Evolutionary conservation across 2,888 invertebrate species (phyloP), one percentile per base, ranked within the genome.

Genomic region (Hoplodrina blanda): DNA sequence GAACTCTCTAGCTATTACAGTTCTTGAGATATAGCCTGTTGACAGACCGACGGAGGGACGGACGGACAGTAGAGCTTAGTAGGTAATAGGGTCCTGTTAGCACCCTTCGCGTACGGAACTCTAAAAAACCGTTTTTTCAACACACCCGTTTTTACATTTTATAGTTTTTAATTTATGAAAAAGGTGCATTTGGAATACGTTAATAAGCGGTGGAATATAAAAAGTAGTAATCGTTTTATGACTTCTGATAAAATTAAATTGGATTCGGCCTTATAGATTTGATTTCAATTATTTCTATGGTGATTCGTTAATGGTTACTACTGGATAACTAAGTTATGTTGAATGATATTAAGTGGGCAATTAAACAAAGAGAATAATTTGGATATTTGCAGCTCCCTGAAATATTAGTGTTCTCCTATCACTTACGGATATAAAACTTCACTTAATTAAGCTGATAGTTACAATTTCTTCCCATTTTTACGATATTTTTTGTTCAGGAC

Each of bases 161-260:
- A 63, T 64, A 63, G 68, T 71, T 73, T 62, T 60, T 68, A 74
- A 71, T 82, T 74, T 85, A 76, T 67, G 57, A 30, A 69, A 83
- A 79, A 79, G 81, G 79, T 74, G 78, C 59, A 78, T 73, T 69
- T 1, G 33, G 69, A 66, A 73, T 77, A 76, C 63, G 50, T 72
- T 76, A 82, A 66, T 62, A 78, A 69, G 74, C 53, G 65, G 49
- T 49, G 49, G 19, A 10, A 11, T 54, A 59, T 52, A 76, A 60
- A 44, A 53, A 50, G 49, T 30, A 1, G 73, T 52, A 70, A 70
- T 68, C 49, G 62, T 57, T 79, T 73, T 78, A 62, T 55, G 49
- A 76, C 46, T 66, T 63, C 50, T 62, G 52, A 54, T 78, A 62
- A 44, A 65, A 62, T 76, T 66, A 62, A 61, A 56, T 70, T 81